Conservation (phyloP, 2,797 vertebrate genomes). For the Notolepis coatsorum region DNA sequence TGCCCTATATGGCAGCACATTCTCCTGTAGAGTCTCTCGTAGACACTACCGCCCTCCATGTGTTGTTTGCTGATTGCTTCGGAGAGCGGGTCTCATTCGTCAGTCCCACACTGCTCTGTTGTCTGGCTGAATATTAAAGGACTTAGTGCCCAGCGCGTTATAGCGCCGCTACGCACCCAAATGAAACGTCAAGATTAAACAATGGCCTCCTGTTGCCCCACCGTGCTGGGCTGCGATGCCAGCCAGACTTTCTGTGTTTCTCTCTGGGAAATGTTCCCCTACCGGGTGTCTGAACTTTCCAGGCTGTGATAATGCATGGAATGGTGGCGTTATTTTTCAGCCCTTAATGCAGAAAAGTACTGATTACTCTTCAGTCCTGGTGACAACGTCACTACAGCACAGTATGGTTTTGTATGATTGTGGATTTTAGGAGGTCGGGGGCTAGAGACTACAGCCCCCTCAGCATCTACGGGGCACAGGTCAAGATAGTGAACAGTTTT, state of each 20-base stretch:
- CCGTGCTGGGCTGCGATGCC: neutral
- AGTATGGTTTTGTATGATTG: too few relatives aligned
- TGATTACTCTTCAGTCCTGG: neutral
- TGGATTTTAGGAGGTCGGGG: too few relatives aligned
- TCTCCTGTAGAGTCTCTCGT: constrained; percentile 8
- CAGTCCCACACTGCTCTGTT: neutral
- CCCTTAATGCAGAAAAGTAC: neutral
- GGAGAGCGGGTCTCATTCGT: constrained; percentile 1
- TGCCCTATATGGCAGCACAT: too few relatives aligned
- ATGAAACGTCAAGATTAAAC: constrained; percentile 33
- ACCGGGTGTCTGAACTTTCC: neutral
- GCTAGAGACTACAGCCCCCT: too few relatives aligned
- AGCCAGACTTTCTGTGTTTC: constrained; percentile 10
- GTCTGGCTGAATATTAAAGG: neutral
- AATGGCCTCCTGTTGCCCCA: neutral
- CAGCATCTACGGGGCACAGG: too few relatives aligned
- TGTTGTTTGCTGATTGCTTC: constrained; percentile 13
- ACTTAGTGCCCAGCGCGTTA: neutral
- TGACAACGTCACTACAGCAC: neutral
- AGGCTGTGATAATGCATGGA: neutral
- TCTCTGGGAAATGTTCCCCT: constrained; percentile 6
- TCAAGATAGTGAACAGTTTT: too few relatives aligned
- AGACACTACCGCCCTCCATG: neutral
- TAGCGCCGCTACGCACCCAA: neutral
- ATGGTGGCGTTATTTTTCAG: neutral